phyloP scores from a whole-genome alignment of 2,888 invertebrate genomes.

The Drosophila melanosoma region DNA sequence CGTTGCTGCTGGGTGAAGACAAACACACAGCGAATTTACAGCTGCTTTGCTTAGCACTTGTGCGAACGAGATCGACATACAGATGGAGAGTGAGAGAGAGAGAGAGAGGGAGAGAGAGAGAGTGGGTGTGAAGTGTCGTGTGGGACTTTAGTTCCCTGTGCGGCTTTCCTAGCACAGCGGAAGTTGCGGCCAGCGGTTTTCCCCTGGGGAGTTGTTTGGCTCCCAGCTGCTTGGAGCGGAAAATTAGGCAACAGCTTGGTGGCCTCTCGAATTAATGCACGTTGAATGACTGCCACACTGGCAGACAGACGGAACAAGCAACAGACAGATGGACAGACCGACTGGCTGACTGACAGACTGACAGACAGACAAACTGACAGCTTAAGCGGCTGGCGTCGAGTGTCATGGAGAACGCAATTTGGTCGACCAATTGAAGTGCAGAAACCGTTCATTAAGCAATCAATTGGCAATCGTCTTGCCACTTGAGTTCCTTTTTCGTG shows the following conservation, averaged over 20 bases:
- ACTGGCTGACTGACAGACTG: neutral
- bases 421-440: slow-evolving; percentile 63
- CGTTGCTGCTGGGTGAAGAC: slow-evolving; percentile 28
- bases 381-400: slow-evolving; percentile 53
- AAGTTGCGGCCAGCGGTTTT: slow-evolving; percentile 57
- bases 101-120: neutral
- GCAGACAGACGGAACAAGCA: slow-evolving; percentile 1
- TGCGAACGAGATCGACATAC: slow-evolving; percentile 1
- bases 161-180: slow-evolving; percentile 60
- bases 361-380: slow-evolving; percentile 34
- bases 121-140: neutral
- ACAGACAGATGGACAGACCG: slow-evolving; percentile 2
- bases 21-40: slow-evolving; percentile 10
- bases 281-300: slow-evolving; percentile 25
- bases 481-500: slow-evolving; percentile 58
- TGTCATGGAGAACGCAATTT: slow-evolving; percentile 73
- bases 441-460: slow-evolving; percentile 77
- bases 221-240: slow-evolving; percentile 72
- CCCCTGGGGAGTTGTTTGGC: slow-evolving; percentile 5
- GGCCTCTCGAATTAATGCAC: slow-evolving; percentile 70
- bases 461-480: slow-evolving; percentile 73
- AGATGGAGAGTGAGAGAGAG: too few relatives aligned
- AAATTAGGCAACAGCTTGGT: slow-evolving; percentile 75
- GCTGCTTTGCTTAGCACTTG: slow-evolving; percentile 51
- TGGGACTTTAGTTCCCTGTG: slow-evolving; percentile 45